Percentiles rank a stretch among this genome's conserved stretches.
Evolutionary conservation across 2,113 vertebrate species (phyloP).

Genomic region (Hyperopisus bebe): DNA sequence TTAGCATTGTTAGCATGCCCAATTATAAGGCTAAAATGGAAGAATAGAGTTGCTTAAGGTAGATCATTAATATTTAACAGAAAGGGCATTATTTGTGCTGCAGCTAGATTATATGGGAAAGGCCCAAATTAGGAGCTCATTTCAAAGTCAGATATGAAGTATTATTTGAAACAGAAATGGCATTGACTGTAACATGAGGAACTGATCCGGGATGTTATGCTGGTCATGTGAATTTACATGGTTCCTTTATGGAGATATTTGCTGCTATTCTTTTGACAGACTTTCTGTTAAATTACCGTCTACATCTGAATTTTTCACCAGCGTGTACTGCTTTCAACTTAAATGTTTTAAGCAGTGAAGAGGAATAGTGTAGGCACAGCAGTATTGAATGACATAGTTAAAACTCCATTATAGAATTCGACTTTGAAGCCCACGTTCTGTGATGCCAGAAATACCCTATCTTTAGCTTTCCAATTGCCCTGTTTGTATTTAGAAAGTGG

Average conservation of each 20-base stretch:
- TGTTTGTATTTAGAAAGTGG: slow-evolving; percentile 1
- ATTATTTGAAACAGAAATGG: slow-evolving; percentile 22
- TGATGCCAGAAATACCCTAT: neutral
- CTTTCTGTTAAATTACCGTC: neutral
- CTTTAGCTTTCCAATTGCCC: neutral
- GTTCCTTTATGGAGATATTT: neutral
- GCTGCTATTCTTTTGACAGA: neutral
- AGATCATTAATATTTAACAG: neutral
- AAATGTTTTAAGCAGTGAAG: neutral
- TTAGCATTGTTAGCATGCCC: neutral
- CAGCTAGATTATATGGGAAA: neutral
- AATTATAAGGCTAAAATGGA: neutral
- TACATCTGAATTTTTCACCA: neutral
- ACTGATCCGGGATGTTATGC: neutral
- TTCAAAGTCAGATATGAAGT: slow-evolving; percentile 24
- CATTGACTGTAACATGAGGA: neutral
- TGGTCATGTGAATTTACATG: neutral
- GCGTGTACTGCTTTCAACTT: neutral
- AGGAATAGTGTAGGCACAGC: neutral
- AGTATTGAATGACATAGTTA: neutral
- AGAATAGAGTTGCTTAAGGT: neutral
- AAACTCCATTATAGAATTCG: neutral
- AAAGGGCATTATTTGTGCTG: neutral
- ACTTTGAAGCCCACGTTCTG: neutral
- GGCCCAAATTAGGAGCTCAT: neutral